These are phyloP conservation scores for Siderastrea radians DNA, from an alignment of 92 coral and sea anemone genomes.

Conservation along the genomic window DNA sequence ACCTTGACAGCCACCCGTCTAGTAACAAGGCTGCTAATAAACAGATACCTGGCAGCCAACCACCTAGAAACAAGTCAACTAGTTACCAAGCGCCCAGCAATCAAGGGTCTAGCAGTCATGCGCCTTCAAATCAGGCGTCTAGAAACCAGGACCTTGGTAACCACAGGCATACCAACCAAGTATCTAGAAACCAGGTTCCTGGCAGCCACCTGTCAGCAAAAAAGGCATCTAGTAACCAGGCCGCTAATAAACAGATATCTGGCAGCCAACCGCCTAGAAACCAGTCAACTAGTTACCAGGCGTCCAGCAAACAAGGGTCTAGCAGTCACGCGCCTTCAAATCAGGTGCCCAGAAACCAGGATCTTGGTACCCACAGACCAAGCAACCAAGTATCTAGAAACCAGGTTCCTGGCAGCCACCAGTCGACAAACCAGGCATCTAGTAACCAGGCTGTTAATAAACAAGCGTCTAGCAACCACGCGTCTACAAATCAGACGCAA, in stretches of 20 bases:
- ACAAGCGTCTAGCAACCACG: neutral
- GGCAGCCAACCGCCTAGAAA: neutral
- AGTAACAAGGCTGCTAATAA: neutral
- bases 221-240: neutral
- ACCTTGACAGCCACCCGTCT: neutral
- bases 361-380: no score
- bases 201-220: no score
- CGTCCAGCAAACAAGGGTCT: neutral
- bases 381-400: no score
- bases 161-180: no score
- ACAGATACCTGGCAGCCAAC: neutral
- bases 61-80: neutral
- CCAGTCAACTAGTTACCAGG: neutral
- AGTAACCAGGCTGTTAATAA: neutral
- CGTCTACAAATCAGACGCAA: neutral
- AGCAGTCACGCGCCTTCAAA: neutral
- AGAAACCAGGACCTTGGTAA: neutral
- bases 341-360: neutral
- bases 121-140: neutral
- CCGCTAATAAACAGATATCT: neutral
- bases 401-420: no score
- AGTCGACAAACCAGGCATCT: neutral
- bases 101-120: neutral
- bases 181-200: no score
- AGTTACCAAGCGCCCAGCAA: neutral